Percentiles rank a stretch among this genome's conserved stretches.
phyloP scores from a whole-genome alignment of 2,113 vertebrate genomes.

The Tragelaphus buxtoni region DNA sequence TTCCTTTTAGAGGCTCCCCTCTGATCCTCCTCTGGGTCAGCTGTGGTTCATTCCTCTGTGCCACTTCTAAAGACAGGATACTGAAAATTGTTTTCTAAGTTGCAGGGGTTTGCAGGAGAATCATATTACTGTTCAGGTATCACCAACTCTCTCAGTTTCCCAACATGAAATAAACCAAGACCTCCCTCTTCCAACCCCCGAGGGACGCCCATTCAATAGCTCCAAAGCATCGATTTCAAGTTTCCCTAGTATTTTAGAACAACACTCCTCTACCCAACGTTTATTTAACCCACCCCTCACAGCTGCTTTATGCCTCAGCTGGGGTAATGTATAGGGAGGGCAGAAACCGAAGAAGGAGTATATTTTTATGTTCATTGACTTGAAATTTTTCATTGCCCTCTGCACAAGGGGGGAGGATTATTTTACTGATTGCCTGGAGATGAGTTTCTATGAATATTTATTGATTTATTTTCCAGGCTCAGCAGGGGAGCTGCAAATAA shows the following conservation, averaged over 20 bases:
- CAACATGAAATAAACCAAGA: neutral
- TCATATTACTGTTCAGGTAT: neutral
- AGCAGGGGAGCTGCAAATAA: slow-evolving; percentile 83
- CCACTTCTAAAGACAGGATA: neutral
- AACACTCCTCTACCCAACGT: neutral
- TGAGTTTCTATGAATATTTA: slow-evolving; percentile 86
- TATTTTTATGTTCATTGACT: slow-evolving; percentile 44
- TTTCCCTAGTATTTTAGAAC: neutral
- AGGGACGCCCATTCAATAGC: neutral
- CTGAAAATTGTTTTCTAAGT: neutral
- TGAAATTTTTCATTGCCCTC: slow-evolving; percentile 47
- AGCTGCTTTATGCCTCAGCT: neutral
- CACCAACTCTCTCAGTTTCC: neutral
- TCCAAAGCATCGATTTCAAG: neutral
- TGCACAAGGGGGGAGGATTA: neutral
- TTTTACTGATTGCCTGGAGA: slow-evolving; percentile 66
- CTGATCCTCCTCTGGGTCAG: neutral
- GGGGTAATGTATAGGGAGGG: neutral
- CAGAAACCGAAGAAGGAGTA: neutral
- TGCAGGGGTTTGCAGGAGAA: neutral
- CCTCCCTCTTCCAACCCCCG: no score
- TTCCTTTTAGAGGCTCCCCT: rapidly evolving
- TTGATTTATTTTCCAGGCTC: slow-evolving; percentile 84
- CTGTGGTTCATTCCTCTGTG: rapidly evolving
- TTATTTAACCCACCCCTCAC: neutral